Evolutionary conservation across 2,113 vertebrate genomes (phyloP).

Genomic region (Barbus barbus): DNA sequence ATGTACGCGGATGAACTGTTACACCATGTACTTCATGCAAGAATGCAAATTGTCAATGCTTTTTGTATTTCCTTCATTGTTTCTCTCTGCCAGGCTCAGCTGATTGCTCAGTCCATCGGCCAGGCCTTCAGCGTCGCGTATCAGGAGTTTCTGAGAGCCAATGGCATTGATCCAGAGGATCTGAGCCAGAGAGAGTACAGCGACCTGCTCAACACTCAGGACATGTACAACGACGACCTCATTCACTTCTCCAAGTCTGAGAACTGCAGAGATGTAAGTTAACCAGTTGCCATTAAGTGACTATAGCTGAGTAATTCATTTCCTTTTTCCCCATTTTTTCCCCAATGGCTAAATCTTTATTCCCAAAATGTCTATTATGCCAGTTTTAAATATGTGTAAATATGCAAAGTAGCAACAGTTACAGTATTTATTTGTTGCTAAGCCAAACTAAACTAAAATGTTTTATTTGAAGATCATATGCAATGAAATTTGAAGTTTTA

Average conservation of each 20-base stretch:
- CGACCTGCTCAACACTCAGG: constrained; percentile 97
- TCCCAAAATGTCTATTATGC: not conserved
- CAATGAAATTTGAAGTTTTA: not conserved
- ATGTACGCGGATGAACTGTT: constrained; percentile 76
- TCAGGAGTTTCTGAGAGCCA: constrained; percentile 96
- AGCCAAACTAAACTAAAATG: not conserved
- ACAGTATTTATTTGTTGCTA: not conserved
- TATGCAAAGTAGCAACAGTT: not conserved
- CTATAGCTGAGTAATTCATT: not conserved
- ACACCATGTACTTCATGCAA: not conserved
- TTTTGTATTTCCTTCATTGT: not conserved
- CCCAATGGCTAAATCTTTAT: not conserved
- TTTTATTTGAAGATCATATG: not conserved
- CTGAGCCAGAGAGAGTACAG: constrained; percentile 98
- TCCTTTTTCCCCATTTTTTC: not conserved
- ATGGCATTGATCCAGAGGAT: constrained; percentile 96
- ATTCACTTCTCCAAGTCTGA: constrained; percentile 99
- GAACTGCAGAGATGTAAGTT: constrained; percentile 95
- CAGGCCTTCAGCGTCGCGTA: constrained; percentile 97
- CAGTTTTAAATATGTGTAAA: not conserved
- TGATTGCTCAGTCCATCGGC: constrained; percentile 97
- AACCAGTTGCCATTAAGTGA: constrained; percentile 45
- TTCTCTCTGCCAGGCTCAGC: constrained; percentile 80
- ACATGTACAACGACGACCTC: constrained; percentile 99
- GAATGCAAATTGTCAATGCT: too few relatives aligned